Base-by-base conservation (phyloP, 1,140 invertebrate genomes). In the Cherax destructor region DNA sequence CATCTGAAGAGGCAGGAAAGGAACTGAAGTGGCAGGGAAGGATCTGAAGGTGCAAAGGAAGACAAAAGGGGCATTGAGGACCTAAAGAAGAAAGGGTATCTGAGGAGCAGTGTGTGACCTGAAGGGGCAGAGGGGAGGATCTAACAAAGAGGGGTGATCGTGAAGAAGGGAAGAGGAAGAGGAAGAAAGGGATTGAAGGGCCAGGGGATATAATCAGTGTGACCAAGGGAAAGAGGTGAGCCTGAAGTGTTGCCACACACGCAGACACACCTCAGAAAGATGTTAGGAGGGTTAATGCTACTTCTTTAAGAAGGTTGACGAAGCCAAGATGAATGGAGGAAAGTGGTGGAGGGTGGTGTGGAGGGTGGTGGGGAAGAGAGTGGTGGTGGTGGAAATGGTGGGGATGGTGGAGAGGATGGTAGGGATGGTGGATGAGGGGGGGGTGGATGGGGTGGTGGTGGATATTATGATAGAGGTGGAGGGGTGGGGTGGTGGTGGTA, bases 231-330 rank as follows among this genome's bases (percentile, higher is more conserved):
- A 83, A 83, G 80, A 21, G 80, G 69, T 83, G 61, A 13, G 18
- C 16, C 61, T 5, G 5, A 13, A 74, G n/a, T 74, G 69, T 74
- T 24, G 69, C n/a, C 69, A 30, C 6, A 30, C 69, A 2, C n/a
- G 69, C 24, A n/a, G 7, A 24, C n/a, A 74, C 69, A 74, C 69
- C 69, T 74, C 56, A 61, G 59, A 83, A 21, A 61, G 18, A 47
- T 61, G 52, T 49, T 16, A 83, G 13, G 81, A 30, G 59, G 81
- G 81, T 83, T 83, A 83, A 83, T 83, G n/a, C 81, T 30, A 69
- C n/a, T 74, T 69, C 81, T 83, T 65, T 49, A 83, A 83, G 81
- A 49, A 61, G 59, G 13, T 83, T 83, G 50, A 41, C 47, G 7
- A 47, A 56, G 81, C 3, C 4, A 56, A 81, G 79, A 30, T 52